A percentile compares a stretch with the other conserved stretches of the same genome.
Conservation (phyloP, 1,140 invertebrate species). For the Chionoecetes opilio region DNA sequence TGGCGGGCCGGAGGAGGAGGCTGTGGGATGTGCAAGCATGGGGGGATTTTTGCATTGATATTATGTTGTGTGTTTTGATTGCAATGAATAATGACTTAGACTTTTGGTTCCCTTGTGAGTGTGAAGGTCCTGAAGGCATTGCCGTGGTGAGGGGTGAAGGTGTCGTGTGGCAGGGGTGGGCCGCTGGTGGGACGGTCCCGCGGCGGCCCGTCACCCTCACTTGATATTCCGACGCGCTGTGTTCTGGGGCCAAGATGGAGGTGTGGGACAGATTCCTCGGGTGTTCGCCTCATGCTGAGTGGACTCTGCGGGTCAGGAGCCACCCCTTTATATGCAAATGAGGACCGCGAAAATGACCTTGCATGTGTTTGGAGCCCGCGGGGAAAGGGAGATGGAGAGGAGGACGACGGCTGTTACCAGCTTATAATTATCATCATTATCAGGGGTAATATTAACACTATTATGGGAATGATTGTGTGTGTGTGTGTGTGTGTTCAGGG, state of each 20-base stretch:
- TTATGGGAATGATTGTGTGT: background rate
- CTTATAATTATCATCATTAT: too few relatives aligned
- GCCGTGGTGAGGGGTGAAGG: background rate
- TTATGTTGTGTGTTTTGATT: background rate
- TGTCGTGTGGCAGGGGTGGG: background rate
- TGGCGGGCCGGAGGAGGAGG: background rate
- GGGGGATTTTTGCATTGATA: too few relatives aligned
- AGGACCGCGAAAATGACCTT: background rate
- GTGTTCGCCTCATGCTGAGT: background rate
- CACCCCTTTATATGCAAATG: background rate
- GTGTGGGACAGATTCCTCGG: background rate
- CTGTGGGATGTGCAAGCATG: background rate
- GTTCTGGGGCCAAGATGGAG: slow-evolving; percentile 17
- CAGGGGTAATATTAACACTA: background rate
- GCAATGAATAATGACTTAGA: background rate
- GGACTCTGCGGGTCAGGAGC: slow-evolving; percentile 7
- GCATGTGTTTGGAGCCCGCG: background rate
- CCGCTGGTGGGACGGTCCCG: slow-evolving; percentile 49
- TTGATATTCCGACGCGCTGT: slow-evolving; percentile 38
- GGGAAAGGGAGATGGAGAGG: slow-evolving; percentile 1
- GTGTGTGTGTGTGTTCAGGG: background rate
- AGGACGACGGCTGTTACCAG: background rate
- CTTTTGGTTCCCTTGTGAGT: background rate
- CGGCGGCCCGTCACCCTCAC: slow-evolving; percentile 44
- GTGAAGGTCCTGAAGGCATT: background rate